Evolutionary conservation across 2,888 invertebrate genomes (phyloP).

Genomic region (Tipula confusa): DNA sequence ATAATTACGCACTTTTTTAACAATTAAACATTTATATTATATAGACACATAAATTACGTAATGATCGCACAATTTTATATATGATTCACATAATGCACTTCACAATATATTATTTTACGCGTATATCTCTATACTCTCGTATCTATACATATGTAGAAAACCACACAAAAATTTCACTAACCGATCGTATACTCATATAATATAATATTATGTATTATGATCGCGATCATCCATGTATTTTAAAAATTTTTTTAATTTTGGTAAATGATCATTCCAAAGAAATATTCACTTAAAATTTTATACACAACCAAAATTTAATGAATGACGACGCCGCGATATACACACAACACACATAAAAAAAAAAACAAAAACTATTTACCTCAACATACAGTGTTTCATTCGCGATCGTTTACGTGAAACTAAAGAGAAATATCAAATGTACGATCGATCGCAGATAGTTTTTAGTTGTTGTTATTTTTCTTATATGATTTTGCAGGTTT

Average conservation of each 20-base stretch:
- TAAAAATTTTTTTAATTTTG: no score
- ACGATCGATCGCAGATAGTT: not conserved
- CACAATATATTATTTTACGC: not conserved
- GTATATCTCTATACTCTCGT: no score
- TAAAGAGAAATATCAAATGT: slow-evolving; percentile 12
- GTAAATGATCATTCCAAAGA: not conserved
- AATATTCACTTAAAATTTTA: not conserved
- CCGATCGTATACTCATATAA: no score
- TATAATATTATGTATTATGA: no score
- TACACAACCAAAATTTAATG: not conserved
- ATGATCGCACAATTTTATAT: not conserved
- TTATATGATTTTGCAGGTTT: slow-evolving; percentile 14
- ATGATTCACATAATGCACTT: not conserved
- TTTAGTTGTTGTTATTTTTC: not conserved
- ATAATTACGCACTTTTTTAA: not conserved
- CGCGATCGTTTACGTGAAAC: not conserved
- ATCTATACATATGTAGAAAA: not conserved
- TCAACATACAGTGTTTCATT: not conserved
- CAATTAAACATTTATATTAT: no score
- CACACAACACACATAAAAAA: not conserved
- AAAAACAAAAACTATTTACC: not conserved
- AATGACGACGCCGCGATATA: not conserved
- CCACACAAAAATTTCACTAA: not conserved
- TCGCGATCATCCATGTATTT: not conserved
- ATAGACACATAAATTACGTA: not conserved